Percentiles rank a stretch among this genome's conserved stretches.
phyloP scores from a whole-genome alignment of 2,797 vertebrate species.

The Eutrigla gurnardus region DNA sequence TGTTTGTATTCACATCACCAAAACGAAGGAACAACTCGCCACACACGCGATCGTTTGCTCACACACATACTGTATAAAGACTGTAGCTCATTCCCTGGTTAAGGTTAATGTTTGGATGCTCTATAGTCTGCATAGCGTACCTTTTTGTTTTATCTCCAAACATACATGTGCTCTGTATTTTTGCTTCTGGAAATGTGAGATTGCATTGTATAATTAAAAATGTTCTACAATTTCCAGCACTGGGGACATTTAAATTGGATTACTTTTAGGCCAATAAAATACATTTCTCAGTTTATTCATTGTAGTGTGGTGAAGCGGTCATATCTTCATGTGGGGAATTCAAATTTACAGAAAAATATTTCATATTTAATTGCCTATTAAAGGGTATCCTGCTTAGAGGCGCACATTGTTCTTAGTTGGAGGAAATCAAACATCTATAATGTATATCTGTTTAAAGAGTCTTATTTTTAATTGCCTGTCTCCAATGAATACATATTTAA shows the following conservation, averaged over 20 bases:
- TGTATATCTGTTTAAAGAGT: not conserved
- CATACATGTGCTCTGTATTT: too few species aligned
- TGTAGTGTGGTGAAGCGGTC: not conserved
- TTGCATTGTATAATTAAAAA: not conserved
- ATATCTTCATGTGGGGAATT: not conserved
- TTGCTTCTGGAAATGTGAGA: not conserved
- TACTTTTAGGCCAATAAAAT: not conserved
- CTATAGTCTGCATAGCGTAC: too few species aligned
- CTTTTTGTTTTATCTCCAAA: too few species aligned
- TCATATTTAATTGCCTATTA: not conserved
- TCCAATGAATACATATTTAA: conserved; percentile 14
- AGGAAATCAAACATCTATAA: not conserved
- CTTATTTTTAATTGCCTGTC: conserved; percentile 2
- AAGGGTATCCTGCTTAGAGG: not conserved
- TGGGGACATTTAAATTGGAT: not conserved
- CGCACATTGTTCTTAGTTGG: not conserved
- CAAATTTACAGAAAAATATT: too few species aligned
- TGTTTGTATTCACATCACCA: conserved; percentile 3
- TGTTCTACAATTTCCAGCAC: not conserved
- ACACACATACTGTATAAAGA: not conserved
- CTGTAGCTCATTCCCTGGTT: conserved; percentile 3
- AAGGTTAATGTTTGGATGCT: not conserved
- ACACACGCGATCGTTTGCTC: not conserved
- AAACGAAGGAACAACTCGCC: not conserved
- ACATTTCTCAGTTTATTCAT: not conserved